Evolutionary conservation across 2,113 vertebrate species (phyloP).

Genomic region (Ammodytes marinus): DNA sequence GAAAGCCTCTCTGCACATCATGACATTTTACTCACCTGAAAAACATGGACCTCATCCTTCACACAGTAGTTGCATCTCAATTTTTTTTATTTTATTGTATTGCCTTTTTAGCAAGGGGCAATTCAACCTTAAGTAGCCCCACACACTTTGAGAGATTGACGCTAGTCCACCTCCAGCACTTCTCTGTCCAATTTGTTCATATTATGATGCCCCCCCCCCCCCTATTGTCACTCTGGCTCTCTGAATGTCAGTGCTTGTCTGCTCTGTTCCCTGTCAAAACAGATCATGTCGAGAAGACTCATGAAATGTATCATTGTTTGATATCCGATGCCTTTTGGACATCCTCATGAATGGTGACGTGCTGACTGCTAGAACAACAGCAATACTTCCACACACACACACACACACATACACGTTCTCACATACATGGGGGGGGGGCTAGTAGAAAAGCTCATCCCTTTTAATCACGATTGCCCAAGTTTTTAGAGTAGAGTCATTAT

Average conservation of each 20-base stretch:
- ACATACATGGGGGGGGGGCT: background rate
- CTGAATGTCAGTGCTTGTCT: conserved; percentile 21
- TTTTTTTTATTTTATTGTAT: background rate
- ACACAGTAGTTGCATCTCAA: conserved; percentile 24
- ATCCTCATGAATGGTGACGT: conserved; percentile 52
- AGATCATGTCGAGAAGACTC: conserved; percentile 57
- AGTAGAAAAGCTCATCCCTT: conserved; percentile 34
- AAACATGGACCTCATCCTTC: conserved; percentile 32
- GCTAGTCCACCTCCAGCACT: conserved; percentile 20
- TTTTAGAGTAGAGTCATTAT: conserved; percentile 70
- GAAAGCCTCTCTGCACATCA: conserved; percentile 26
- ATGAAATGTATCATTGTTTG: conserved; percentile 65
- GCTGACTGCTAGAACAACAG: conserved; percentile 46
- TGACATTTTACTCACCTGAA: background rate
- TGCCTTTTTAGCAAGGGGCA: conserved; percentile 29
- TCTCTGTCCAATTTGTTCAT: conserved; percentile 6
- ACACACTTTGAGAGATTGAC: conserved; percentile 45
- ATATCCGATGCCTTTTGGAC: conserved; percentile 79
- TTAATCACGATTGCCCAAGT: conserved; percentile 56
- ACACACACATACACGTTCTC: conserved; percentile 1
- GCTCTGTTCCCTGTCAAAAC: conserved; percentile 46
- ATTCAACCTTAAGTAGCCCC: conserved; percentile 20
- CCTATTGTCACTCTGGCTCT: background rate
- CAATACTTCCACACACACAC: conserved; percentile 20
- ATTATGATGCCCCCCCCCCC: background rate